Evolutionary conservation across 1,140 invertebrate species (phyloP).

Genomic region (Campodea augens): DNA sequence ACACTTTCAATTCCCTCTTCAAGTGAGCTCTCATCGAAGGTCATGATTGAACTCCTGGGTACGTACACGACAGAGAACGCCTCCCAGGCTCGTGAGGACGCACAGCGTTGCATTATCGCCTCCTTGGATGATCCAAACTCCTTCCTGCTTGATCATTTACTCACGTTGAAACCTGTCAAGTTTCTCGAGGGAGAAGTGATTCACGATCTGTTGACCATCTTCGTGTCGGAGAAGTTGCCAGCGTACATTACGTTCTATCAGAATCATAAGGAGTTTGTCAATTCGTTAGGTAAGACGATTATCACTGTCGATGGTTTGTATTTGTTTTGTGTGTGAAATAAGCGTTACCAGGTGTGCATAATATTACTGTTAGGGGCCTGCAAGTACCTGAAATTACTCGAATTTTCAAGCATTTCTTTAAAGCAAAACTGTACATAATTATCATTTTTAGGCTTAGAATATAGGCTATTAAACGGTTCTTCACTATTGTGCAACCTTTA

Average conservation of each 20-base stretch:
- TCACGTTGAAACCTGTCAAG: slow-evolving; percentile 81
- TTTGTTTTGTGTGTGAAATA: too few relatives aligned
- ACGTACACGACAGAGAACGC: slow-evolving; percentile 95
- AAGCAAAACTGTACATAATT: too few relatives aligned
- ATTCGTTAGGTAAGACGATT: slow-evolving; percentile 61
- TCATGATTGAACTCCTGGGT: slow-evolving; percentile 88
- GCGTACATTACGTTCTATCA: slow-evolving; percentile 83
- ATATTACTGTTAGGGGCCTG: too few relatives aligned
- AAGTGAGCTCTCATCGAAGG: slow-evolving; percentile 78
- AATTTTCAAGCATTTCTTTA: too few relatives aligned
- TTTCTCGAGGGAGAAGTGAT: slow-evolving; percentile 91
- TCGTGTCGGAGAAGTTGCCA: slow-evolving; percentile 81
- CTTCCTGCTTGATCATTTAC: slow-evolving; percentile 81
- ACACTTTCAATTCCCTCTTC: slow-evolving; percentile 22
- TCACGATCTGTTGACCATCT: slow-evolving; percentile 86
- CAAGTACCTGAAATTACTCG: too few relatives aligned
- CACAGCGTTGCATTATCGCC: slow-evolving; percentile 86
- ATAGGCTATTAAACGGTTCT: too few relatives aligned
- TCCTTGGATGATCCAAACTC: slow-evolving; percentile 86
- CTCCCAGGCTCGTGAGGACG: slow-evolving; percentile 86
- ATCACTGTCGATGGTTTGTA: too few relatives aligned
- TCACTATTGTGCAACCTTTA: too few relatives aligned
- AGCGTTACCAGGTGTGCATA: too few relatives aligned
- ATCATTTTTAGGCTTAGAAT: too few relatives aligned
- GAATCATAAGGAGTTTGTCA: slow-evolving; percentile 81